Evolutionary conservation across 53 echinoderm and acorn worm genomes (phyloP).

Genomic region (Luidia sarsii): DNA sequence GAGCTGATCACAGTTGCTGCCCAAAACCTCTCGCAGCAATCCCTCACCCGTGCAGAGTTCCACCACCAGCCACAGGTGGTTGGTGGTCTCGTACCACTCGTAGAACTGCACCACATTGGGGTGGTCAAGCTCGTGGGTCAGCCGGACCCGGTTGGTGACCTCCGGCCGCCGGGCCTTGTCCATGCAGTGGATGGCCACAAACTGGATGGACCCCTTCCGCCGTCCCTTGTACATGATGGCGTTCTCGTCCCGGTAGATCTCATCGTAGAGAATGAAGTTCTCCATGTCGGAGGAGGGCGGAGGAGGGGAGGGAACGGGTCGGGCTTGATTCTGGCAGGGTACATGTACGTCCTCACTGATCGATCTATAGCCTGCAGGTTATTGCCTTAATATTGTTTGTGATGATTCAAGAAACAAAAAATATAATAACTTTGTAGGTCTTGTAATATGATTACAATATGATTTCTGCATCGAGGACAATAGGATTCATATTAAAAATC

Average conservation of each 20-base stretch:
- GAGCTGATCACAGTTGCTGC: too few species aligned
- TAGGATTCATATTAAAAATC: too few species aligned
- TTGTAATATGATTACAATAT: too few species aligned
- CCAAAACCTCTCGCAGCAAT: neutral
- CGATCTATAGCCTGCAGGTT: too few species aligned
- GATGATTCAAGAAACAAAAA: too few species aligned
- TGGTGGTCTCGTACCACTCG: conserved; percentile 99
- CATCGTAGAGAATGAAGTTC: conserved; percentile 98
- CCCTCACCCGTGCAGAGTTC: conserved; percentile 91
- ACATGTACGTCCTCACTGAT: too few species aligned
- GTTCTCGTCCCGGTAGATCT: conserved; percentile 73
- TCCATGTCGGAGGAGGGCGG: conserved; percentile 78
- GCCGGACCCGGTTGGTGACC: conserved; percentile 83
- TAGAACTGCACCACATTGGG: conserved; percentile 85
- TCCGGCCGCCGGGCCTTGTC: conserved; percentile 83
- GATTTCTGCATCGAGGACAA: too few species aligned
- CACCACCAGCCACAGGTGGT: conserved; percentile 98
- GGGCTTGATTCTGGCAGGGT: too few species aligned
- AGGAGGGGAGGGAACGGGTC: too few species aligned
- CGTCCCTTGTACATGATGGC: conserved; percentile 90
- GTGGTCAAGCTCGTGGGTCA: conserved; percentile 91
- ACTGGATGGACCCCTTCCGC: conserved; percentile 88
- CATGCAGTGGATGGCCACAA: conserved; percentile 97
- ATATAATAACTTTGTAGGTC: too few species aligned
- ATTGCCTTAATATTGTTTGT: too few species aligned